Evolutionary conservation across 1,140 invertebrate genomes (phyloP).

Genomic region (Heliconius hermathena): DNA sequence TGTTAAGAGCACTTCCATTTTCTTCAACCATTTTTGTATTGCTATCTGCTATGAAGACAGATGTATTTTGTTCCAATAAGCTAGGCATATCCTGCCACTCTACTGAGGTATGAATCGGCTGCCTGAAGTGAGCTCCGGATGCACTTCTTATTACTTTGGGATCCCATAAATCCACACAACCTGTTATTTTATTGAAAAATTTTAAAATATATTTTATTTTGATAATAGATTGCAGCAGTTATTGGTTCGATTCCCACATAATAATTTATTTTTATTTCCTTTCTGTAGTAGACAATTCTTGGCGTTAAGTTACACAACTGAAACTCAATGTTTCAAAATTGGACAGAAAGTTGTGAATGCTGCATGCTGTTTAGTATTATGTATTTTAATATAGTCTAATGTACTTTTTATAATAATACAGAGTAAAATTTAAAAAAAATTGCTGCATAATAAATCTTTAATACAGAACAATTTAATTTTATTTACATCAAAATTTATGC

Average conservation of each 20-base stretch:
- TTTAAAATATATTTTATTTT: not conserved
- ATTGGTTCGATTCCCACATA: too few relatives aligned
- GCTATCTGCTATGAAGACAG: constrained; percentile 89
- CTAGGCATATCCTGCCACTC: constrained; percentile 85
- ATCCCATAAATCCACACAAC: constrained; percentile 95
- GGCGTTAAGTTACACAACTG: too few relatives aligned
- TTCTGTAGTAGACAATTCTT: too few relatives aligned
- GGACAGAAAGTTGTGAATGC: too few relatives aligned
- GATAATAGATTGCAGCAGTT: too few relatives aligned
- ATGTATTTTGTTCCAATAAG: constrained; percentile 79
- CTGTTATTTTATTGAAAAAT: constrained; percentile 74
- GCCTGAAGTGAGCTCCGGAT: constrained; percentile 91
- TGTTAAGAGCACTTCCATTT: constrained; percentile 45
- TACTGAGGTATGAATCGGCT: constrained; percentile 85
- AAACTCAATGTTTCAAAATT: too few relatives aligned
- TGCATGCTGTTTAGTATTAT: too few relatives aligned
- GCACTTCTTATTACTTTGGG: constrained; percentile 92
- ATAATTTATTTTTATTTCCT: too few relatives aligned
- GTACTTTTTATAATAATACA: too few relatives aligned
- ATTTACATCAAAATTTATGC: too few relatives aligned
- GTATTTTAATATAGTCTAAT: too few relatives aligned
- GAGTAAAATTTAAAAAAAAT: too few relatives aligned
- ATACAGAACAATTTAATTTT: not conserved
- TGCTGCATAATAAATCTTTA: not conserved
- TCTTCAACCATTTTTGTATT: constrained; percentile 63